Conservation (phyloP, 2,113 vertebrate genomes). For the Hucho hucho region DNA sequence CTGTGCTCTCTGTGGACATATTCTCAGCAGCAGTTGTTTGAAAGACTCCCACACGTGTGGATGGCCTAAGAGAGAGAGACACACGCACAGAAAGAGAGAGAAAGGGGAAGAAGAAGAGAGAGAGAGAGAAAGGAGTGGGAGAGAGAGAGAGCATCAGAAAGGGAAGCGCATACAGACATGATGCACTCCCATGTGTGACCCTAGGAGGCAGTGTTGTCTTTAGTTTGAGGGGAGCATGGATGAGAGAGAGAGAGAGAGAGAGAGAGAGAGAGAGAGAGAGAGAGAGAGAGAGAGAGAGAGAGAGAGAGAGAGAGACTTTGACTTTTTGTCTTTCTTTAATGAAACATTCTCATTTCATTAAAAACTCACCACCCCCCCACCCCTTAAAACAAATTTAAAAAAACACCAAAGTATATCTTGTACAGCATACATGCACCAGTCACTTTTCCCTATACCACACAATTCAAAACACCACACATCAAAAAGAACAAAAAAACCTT, state of each 20-base stretch:
- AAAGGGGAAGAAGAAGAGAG: not conserved
- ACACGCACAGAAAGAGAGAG: slow-evolving; percentile 21
- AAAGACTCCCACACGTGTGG: slow-evolving; percentile 33
- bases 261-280: too few relatives aligned
- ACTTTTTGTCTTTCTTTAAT: too few relatives aligned
- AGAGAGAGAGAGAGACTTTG: too few relatives aligned
- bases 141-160: slow-evolving; percentile 17
- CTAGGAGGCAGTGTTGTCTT: slow-evolving; percentile 62
- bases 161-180: not conserved
- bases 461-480: too few relatives aligned
- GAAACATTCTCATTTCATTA: too few relatives aligned
- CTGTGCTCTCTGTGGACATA: slow-evolving; percentile 14
- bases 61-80: slow-evolving; percentile 31
- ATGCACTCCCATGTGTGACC: slow-evolving; percentile 44
- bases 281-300: too few relatives aligned
- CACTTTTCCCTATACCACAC: too few relatives aligned
- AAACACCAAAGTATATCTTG: too few relatives aligned
- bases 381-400: too few relatives aligned
- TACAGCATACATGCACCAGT: too few relatives aligned
- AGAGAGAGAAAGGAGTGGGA: not conserved
- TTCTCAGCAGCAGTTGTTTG: slow-evolving; percentile 31
- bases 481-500: too few relatives aligned
- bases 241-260: not conserved
- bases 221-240: slow-evolving; percentile 28
- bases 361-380: too few relatives aligned